phyloP scores from a whole-genome alignment of 2,113 vertebrate genomes.

The Elachura formosa region DNA sequence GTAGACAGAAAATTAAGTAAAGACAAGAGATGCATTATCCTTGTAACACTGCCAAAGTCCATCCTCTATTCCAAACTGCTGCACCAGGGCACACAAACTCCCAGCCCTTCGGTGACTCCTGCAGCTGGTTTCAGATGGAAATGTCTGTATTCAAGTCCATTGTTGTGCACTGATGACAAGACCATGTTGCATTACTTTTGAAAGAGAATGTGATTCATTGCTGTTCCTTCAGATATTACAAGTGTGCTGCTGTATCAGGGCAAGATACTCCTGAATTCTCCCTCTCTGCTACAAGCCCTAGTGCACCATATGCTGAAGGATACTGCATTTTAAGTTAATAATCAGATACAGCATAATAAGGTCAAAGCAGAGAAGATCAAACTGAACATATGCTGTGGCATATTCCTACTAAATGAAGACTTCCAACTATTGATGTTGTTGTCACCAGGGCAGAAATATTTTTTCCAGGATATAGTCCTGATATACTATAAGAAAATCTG shows the following conservation, averaged over 20 bases:
- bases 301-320: background rate
- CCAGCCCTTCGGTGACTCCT: background rate
- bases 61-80: background rate
- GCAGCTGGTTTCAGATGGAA: background rate
- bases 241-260: background rate
- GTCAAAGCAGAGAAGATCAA: background rate
- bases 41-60: background rate
- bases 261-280: background rate
- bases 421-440: background rate
- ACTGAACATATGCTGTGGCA: background rate
- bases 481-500: background rate
- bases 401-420: background rate
- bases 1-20: background rate
- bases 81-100: background rate
- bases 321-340: background rate
- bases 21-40: background rate
- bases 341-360: background rate
- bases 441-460: background rate
- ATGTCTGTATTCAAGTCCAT: background rate
- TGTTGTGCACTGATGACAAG: background rate
- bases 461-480: background rate
- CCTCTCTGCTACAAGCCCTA: background rate
- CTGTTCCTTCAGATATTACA: background rate
- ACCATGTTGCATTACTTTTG: background rate
- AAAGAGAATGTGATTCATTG: background rate